phyloP scores from a whole-genome alignment of 2,113 vertebrate genomes.

The Perca flavescens region DNA sequence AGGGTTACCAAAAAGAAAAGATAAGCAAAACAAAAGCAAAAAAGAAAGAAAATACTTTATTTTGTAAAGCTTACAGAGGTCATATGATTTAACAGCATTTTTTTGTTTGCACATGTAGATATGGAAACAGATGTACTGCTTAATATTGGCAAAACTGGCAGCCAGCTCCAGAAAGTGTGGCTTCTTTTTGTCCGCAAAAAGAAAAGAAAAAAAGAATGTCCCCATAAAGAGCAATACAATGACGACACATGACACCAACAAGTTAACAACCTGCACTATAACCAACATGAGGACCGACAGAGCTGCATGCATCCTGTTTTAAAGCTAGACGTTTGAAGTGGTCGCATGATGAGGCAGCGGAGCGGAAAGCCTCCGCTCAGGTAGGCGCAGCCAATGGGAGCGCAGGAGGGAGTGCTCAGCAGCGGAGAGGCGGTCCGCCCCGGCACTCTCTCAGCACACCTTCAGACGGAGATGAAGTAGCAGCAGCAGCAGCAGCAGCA shows the following conservation, averaged over 20 bases:
- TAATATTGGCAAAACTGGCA: too few relatives aligned
- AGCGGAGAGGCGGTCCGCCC: constrained; percentile 61
- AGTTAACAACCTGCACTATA: neutral
- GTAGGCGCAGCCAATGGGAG: constrained; percentile 83
- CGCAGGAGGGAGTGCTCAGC: constrained; percentile 65
- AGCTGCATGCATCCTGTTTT: neutral
- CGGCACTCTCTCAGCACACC: constrained; percentile 77
- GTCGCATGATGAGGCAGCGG: constrained; percentile 21
- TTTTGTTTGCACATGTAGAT: too few relatives aligned
- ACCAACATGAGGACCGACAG: neutral
- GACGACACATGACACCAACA: neutral
- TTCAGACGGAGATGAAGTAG: constrained; percentile 80
- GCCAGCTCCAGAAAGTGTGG: too few relatives aligned
- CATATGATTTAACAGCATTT: too few relatives aligned
- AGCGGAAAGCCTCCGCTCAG: constrained; percentile 62
- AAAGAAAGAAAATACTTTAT: too few relatives aligned
- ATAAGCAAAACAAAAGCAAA: too few relatives aligned
- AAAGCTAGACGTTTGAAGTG: constrained; percentile 8
- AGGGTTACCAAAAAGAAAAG: too few relatives aligned
- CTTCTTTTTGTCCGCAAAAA: too few relatives aligned
- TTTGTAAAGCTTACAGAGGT: too few relatives aligned
- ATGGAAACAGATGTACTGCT: too few relatives aligned
- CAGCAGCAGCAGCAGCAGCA: constrained; percentile 57
- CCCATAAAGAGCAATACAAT: neutral
- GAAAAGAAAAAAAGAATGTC: neutral